These are phyloP conservation scores for Ficedula albicollis DNA, from an alignment of 2,797 vertebrate genomes.

Conservation along the genomic window DNA sequence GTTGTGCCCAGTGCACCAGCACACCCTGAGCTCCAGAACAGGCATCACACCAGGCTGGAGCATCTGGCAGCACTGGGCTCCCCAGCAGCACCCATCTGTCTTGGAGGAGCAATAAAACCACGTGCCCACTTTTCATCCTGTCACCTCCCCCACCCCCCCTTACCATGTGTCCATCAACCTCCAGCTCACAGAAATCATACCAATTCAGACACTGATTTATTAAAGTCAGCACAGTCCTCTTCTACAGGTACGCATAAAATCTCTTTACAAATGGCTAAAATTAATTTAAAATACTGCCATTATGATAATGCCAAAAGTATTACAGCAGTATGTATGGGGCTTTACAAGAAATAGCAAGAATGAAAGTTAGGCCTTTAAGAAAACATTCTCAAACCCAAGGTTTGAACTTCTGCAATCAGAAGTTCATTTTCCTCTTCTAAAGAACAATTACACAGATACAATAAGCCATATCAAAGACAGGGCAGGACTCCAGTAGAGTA, in stretches of 20 bases:
- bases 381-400: background rate
- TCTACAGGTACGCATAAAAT: background rate
- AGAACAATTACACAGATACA: background rate
- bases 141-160: background rate
- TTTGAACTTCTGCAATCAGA: background rate
- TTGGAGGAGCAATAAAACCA: background rate
- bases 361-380: background rate
- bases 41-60: background rate
- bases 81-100: accelerated
- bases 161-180: background rate
- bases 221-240: background rate
- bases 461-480: background rate
- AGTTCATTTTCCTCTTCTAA: background rate
- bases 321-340: background rate
- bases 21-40: background rate
- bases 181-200: background rate
- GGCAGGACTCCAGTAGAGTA: background rate
- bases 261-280: background rate
- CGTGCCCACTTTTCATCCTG: background rate
- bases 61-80: accelerated
- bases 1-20: background rate
- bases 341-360: background rate
- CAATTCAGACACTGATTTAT: background rate
- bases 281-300: background rate
- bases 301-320: background rate